Conservation (phyloP, 2,888 invertebrate species). For the Eupithecia abbreviata region DNA sequence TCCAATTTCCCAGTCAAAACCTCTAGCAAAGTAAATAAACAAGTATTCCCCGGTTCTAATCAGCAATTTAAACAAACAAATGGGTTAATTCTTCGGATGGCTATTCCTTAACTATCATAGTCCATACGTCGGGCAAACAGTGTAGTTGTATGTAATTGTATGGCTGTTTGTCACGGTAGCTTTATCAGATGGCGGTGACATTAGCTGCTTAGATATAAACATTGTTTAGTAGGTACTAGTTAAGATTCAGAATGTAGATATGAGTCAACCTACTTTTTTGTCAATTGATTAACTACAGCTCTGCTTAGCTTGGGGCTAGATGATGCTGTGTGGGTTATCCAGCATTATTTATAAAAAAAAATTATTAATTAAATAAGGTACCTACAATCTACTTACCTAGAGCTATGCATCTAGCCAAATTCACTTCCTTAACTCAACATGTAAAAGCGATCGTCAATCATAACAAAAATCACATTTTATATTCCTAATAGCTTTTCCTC, state of each 20-base stretch:
- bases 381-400: no score
- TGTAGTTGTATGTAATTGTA: constrained; percentile 6
- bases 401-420: not conserved
- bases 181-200: not conserved
- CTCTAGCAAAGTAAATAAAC: constrained; percentile 19
- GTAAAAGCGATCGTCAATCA: not conserved
- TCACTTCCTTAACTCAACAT: not conserved
- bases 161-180: not conserved
- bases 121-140: constrained; percentile 3
- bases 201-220: not conserved
- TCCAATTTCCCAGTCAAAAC: constrained; percentile 6
- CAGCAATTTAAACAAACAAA: constrained; percentile 35
- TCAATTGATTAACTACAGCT: not conserved
- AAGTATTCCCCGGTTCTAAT: constrained; percentile 20
- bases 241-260: not conserved
- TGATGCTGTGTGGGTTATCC: no score
- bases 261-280: not conserved
- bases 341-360: no score
- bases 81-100: constrained; percentile 29
- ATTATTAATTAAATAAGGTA: no score
- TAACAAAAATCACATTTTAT: not conserved
- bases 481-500: not conserved
- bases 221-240: not conserved
- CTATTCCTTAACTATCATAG: constrained; percentile 7
- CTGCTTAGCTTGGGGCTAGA: no score